Evolutionary conservation across 1,140 invertebrate species (phyloP), one percentile per base, ranked within the genome.

Genomic region (Colletes gigas): DNA sequence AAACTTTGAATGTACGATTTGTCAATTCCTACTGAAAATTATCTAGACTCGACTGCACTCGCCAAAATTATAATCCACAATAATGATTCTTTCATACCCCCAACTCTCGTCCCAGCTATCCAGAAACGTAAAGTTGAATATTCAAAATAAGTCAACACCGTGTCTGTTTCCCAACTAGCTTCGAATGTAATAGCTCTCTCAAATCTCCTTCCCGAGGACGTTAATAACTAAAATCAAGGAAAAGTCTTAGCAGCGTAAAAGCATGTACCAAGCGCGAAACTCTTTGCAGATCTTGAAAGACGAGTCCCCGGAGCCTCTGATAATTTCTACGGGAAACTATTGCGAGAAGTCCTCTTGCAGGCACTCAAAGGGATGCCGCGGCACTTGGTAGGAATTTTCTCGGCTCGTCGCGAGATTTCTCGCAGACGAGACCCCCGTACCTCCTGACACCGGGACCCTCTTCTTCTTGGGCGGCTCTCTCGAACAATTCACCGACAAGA

Each of bases 391-490:
- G 78, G 74, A 86, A 84, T 84, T 87, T 86, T 82, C 84, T 81
- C 68, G 55, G 85, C 82, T 69, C 71, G 78, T 87, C 72, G 85
- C 70, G 82, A 88, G 85, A 85, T 83, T 83, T 89, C 83, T 70
- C 74, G 65, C 68, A 88, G 73, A 85, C 78, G 79, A 75, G 65
- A 55, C 50, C 50, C 60, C 72, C 70, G 68, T 77, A 86, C 71
- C 55, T 68, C 30, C 65, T 70, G 72, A 76, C 69, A 82, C 55
- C 72, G 69, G 74, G 65, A 83, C 54, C 74, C 70, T 68, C 70
- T 21, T 57, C 75, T 77, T 82, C 73, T 41, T 44, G 73, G 57
- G 39, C 73, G 82, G 19, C 50, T 77, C 73, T 72, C 78, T 19
- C 39, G 30, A 71, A 78, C 78, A 83, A 85, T 85, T 55, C 67